A percentile compares a stretch with the other conserved stretches of the same genome.
phyloP scores from a whole-genome alignment of 2,888 invertebrate species.

The Pherbina coryleti region DNA sequence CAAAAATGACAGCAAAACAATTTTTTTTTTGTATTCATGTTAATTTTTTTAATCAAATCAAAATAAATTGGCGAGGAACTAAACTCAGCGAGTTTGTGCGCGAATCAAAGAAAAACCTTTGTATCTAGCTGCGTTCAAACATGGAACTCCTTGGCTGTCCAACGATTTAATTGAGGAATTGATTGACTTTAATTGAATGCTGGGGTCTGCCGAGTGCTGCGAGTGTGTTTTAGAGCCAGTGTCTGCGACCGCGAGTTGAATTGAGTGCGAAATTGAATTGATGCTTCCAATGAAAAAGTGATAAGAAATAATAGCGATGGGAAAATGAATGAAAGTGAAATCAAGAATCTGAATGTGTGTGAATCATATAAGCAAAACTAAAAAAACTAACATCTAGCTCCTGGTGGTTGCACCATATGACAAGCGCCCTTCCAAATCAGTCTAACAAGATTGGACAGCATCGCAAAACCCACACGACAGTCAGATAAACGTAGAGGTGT shows the following conservation, averaged over 20 bases:
- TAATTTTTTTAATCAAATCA: constrained; percentile 47
- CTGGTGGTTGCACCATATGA: too few species aligned
- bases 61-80: constrained; percentile 37
- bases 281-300: neutral
- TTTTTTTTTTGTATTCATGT: constrained; percentile 46
- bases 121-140: neutral
- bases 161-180: constrained; percentile 27
- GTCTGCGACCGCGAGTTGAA: neutral
- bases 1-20: constrained; percentile 36
- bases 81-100: constrained; percentile 22
- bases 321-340: constrained; percentile 21
- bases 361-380: neutral
- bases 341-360: neutral
- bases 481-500: neutral
- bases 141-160: constrained; percentile 7
- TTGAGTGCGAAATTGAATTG: neutral
- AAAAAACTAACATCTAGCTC: too few species aligned
- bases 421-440: neutral
- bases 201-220: neutral
- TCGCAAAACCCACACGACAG: neutral
- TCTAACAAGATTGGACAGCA: neutral
- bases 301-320: neutral
- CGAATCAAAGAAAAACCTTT: constrained; percentile 3
- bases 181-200: constrained; percentile 35
- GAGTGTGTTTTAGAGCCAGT: constrained; percentile 15